Evolutionary conservation across 2,113 vertebrate genomes (phyloP), one percentile per base, ranked within the genome.

Genomic region (Fukomys damarensis): DNA sequence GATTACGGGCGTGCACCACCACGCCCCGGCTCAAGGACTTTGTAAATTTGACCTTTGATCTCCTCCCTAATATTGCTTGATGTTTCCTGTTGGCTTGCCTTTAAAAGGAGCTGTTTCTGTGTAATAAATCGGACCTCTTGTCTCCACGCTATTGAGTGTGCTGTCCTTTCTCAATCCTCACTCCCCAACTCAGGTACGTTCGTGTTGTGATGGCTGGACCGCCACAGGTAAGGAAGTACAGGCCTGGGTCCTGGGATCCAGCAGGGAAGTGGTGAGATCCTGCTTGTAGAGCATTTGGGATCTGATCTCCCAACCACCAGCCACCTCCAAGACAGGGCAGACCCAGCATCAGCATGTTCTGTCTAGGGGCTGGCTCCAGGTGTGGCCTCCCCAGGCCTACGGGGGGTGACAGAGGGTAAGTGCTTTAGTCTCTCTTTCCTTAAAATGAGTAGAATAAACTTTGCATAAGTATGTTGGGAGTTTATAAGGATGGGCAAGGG

Each of bases 241-340:
- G 61, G 9, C 28, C 35, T 11, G 41, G 30, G 28, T 52, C 26
- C 16, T 10, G 0, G 6, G 1, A 13, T 0, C 16, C 77, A n/a
- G 68, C 46, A 59, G 61, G 49, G 79, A 32, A 35, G 7, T 12
- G 41, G n/a, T 49, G 59, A 20, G 24, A 12, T 19, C 86, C 76
- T 66, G 46, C 32, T 41, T 12, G 6, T 22, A 56, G 43, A 20
- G 8, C 3, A 2, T 68, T 72, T 79, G 80, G 52, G 32, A 17
- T 86, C 79, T 14, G 91, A 49, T 7, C 13, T 82, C 4, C 58
- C 24, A 24, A 7, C 13, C 32, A 10, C 13, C 76, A 49, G n/a
- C 52, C 63, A 83, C 8, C 52, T 1, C 2, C 26, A 0, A 58
- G 20, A 32, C 66, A 28, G 12, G 22, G 43, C 61, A 24, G 35